A percentile compares a stretch with the other conserved stretches of the same genome.
Evolutionary conservation across 1,140 invertebrate genomes (phyloP).

Genomic region (Bombyx mandarina): DNA sequence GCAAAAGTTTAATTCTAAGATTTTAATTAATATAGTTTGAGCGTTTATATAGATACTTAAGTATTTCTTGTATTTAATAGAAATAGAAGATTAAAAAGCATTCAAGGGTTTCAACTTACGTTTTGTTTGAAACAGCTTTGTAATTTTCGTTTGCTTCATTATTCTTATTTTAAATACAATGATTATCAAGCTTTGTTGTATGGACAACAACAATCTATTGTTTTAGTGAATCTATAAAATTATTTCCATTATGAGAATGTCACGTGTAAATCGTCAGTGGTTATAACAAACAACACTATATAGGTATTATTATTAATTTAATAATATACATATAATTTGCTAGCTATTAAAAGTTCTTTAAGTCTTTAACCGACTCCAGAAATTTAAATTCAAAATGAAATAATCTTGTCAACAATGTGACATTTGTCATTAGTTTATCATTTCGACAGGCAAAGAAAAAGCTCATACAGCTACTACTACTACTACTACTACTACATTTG

Average conservation of each 20-base stretch:
- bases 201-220: too few species aligned
- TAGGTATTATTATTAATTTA: not conserved
- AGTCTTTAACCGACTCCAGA: not conserved
- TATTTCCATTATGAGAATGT: not conserved
- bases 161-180: not conserved
- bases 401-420: constrained; percentile 2
- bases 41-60: not conserved
- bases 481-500: too few species aligned
- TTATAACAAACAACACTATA: not conserved
- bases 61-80: not conserved
- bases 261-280: not conserved
- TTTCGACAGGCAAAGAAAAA: too few species aligned
- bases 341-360: not conserved
- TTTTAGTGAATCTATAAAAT: too few species aligned
- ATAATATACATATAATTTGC: not conserved
- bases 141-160: constrained; percentile 46
- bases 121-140: constrained; percentile 42
- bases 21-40: not conserved
- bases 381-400: not conserved
- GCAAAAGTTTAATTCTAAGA: not conserved
- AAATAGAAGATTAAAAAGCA: constrained; percentile 3
- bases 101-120: constrained; percentile 13
- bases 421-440: constrained; percentile 16
- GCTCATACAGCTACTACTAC: too few species aligned
- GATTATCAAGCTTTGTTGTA: not conserved